These are phyloP conservation scores for Cynaeus angustus DNA, from an alignment of 2,888 invertebrate species.

Conservation along the genomic window DNA sequence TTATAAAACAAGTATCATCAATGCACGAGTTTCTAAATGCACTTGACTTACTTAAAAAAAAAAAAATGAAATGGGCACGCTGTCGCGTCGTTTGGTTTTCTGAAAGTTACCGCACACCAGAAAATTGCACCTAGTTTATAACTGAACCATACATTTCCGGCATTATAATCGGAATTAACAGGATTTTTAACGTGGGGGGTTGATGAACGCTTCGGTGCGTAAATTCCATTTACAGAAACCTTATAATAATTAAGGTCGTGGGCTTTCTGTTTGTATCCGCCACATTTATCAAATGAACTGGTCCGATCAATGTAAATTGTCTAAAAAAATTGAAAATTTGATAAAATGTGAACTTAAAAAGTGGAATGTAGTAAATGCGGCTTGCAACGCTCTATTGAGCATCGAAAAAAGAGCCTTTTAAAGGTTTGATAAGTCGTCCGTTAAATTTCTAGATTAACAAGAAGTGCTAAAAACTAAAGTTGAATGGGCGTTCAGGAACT, in stretches of 20 bases:
- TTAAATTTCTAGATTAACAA: background rate
- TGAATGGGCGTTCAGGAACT: background rate
- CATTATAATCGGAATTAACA: background rate
- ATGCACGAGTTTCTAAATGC: slow-evolving; percentile 13
- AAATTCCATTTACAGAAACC: slow-evolving; percentile 17
- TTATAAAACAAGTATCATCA: slow-evolving; percentile 1
- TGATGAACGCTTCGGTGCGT: slow-evolving; percentile 1
- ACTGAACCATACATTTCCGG: background rate
- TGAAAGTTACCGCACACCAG: no score
- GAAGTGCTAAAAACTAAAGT: background rate
- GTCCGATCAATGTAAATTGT: slow-evolving; percentile 1
- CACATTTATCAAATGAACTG: slow-evolving; percentile 12
- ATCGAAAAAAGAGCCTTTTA: background rate
- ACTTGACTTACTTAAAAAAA: slow-evolving; percentile 6
- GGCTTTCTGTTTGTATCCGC: slow-evolving; percentile 16
- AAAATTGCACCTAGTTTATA: no score
- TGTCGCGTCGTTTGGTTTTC: background rate
- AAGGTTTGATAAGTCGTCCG: background rate
- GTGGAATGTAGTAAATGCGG: background rate
- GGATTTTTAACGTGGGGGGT: background rate
- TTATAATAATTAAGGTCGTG: slow-evolving; percentile 22
- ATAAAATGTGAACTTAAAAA: background rate
- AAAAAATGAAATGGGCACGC: background rate
- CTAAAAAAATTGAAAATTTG: slow-evolving; percentile 18
- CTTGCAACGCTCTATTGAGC: background rate